Conservation (phyloP, 2,113 vertebrate genomes). For the Bos taurus region ARS-UCD2.0 NC_037351.1:33840001-33840500, state of each 20-base stretch:
- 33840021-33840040: background rate
- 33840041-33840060: background rate
- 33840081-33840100: background rate
- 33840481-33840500: background rate
- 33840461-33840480: background rate
- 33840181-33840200: background rate
- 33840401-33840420: conserved; percentile 13
- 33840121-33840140: background rate
- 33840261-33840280: background rate
- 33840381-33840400: conserved; percentile 62
- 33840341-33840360: background rate
- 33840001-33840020: background rate
- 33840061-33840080: background rate
- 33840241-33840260: background rate
- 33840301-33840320: background rate
- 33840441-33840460: background rate
- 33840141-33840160: background rate
- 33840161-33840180: background rate
- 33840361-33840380: conserved; percentile 22
- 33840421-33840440: conserved; percentile 44
- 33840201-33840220: background rate
- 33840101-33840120: background rate
- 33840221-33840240: background rate
- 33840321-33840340: conserved; percentile 22
- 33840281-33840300: background rate